These are phyloP conservation scores for Rotaria socialis DNA, from an alignment of 2,888 invertebrate genomes.

Conservation along the genomic window DNA sequence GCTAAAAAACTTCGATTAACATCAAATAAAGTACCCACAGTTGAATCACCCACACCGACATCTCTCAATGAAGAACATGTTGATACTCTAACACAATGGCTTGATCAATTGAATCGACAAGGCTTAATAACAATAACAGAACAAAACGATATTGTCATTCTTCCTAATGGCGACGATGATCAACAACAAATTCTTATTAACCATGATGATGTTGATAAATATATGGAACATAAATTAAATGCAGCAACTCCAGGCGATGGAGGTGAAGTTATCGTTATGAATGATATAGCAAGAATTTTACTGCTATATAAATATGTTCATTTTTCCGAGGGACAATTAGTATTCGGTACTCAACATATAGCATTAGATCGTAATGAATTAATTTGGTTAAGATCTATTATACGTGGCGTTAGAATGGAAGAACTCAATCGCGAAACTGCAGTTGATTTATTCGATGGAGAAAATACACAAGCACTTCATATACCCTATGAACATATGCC, in stretches of 20 bases:
- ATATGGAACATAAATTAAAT: slow-evolving; percentile 4
- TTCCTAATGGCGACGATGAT: neutral
- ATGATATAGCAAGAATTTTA: slow-evolving; percentile 1
- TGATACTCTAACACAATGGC: neutral
- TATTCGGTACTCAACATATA: neutral
- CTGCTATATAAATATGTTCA: neutral
- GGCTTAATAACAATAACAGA: neutral
- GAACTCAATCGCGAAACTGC: neutral
- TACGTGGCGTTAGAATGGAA: neutral
- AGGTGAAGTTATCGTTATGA: slow-evolving; percentile 14
- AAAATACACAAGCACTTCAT: neutral
- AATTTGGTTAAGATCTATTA: slow-evolving; percentile 15
- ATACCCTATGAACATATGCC: neutral
- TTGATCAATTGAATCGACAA: slow-evolving; percentile 32
- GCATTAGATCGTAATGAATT: neutral
- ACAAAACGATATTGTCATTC: slow-evolving; percentile 22
- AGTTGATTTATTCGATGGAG: slow-evolving; percentile 19
- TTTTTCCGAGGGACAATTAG: neutral
- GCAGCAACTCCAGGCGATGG: neutral
- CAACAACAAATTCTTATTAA: slow-evolving; percentile 10
- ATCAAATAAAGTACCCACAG: neutral
- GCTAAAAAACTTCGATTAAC: slow-evolving; percentile 27
- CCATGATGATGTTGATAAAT: slow-evolving; percentile 7
- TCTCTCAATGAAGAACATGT: neutral
- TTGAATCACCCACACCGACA: neutral